Evolutionary conservation across 2,797 vertebrate genomes (phyloP).

Genomic region (Otus scops): DNA sequence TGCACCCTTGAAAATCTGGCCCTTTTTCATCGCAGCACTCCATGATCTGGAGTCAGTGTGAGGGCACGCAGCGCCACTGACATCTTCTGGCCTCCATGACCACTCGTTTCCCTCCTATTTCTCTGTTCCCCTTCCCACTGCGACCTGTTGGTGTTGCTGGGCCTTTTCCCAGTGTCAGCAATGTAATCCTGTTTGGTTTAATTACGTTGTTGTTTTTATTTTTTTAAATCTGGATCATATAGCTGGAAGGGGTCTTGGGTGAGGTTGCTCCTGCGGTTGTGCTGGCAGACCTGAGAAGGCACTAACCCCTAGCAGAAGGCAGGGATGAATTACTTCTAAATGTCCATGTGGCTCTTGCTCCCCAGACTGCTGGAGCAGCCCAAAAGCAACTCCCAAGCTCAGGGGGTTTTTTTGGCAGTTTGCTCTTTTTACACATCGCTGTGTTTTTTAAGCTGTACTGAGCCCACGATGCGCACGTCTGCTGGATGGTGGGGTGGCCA

Average conservation of each 20-base stretch:
- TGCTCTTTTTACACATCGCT: background rate
- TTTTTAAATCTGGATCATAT: background rate
- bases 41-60: background rate
- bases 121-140: background rate
- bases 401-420: background rate
- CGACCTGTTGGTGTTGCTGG: background rate
- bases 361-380: background rate
- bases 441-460: background rate
- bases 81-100: background rate
- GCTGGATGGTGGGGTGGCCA: background rate
- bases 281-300: background rate
- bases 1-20: background rate
- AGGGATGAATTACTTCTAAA: background rate
- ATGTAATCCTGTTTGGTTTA: background rate
- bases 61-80: background rate
- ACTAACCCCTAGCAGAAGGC: background rate
- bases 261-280: background rate
- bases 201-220: background rate
- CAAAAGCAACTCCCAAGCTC: background rate
- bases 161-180: background rate
- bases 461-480: background rate
- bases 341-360: background rate
- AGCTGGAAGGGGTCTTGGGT: background rate
- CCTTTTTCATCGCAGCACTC: background rate
- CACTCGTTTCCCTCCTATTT: background rate